These are phyloP conservation scores for Zoanthus gigantus DNA, from an alignment of 92 coral and sea anemone species.

Conservation along the genomic window DNA sequence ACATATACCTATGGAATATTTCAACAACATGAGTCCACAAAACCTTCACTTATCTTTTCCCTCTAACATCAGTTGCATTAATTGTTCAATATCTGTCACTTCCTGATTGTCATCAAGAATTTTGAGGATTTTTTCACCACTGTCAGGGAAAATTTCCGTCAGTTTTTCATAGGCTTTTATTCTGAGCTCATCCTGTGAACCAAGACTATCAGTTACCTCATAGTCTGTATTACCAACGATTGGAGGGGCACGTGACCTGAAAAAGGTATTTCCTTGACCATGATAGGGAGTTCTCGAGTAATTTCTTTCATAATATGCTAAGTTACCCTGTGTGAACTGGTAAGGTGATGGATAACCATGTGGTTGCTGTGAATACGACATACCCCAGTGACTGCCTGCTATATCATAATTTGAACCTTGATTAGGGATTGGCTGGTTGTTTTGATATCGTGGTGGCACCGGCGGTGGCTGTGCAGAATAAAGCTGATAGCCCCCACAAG, in stretches of 20 bases:
- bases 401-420: constrained; percentile 45
- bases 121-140: constrained; percentile 74
- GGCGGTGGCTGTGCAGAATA: constrained; percentile 52
- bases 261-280: constrained; percentile 79
- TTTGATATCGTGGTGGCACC: constrained; percentile 47
- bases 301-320: constrained; percentile 49
- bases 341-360: constrained; percentile 56
- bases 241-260: constrained; percentile 88
- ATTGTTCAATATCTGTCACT: constrained; percentile 59
- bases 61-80: constrained; percentile 71
- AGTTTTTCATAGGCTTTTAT: constrained; percentile 77
- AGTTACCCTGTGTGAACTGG: constrained; percentile 47
- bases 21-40: constrained; percentile 15
- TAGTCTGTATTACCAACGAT: constrained; percentile 65
- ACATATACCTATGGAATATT: too few relatives aligned
- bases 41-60: constrained; percentile 30
- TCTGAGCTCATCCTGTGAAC: constrained; percentile 60
- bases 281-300: constrained; percentile 58
- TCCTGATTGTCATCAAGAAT: constrained; percentile 76
- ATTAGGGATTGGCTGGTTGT: constrained; percentile 23
- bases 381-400: constrained; percentile 64
- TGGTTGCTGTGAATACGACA: constrained; percentile 58
- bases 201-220: constrained; percentile 71
- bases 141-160: constrained; percentile 79
- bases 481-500: constrained; percentile 60